Evolutionary conservation across 1,140 invertebrate species (phyloP), one percentile per base, ranked within the genome.

Genomic region (Musca vetustissima): DNA sequence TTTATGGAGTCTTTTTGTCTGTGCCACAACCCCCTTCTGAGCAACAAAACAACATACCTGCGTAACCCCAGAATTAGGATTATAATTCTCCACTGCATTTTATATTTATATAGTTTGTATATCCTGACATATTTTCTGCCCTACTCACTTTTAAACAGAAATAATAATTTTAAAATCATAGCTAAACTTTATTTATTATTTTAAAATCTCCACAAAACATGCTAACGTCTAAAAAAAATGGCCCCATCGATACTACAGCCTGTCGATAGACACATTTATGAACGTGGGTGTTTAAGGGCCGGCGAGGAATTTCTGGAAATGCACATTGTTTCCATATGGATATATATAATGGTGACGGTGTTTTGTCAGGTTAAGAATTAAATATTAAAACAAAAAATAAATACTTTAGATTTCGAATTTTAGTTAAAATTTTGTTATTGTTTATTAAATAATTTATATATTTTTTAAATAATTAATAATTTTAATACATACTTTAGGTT

Each of bases 241-340:
- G 4, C 25, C 22, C n/a, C 13, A 65, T 21, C n/a, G n/a, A n/a
- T n/a, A n/a, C 77, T 83, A 85, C 87, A 93, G 88, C 86, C 89
- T 52, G 90, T 89, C 73, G 93, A 95, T 83, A 88, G 92, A 70
- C 90, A 92, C 81, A 98, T 98, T 81, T 95, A 96, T 86, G 95
- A 95, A 81, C 90, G 93, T 53, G 97, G 97, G 67, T 98, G 97
- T 84, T 87, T 98, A 73, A 88, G 92, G 71, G 92, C 94, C 69
- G 94, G 92, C 66, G 94, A 97, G 84, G 93, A 95, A 81, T 98
- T 95, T 96, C 87, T 98, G 73, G 95, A 98, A 83, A 87, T 90
- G 74, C 95, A 98, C 85, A 28, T 70, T 22, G 50, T 66, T 2
- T 66, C 49, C 25, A 47, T 66, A 43, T 61, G 57, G 57, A 61